These are phyloP conservation scores for Drosophila willistoni DNA, from an alignment of 1,140 invertebrate genomes.

Conservation along the genomic window DNA sequence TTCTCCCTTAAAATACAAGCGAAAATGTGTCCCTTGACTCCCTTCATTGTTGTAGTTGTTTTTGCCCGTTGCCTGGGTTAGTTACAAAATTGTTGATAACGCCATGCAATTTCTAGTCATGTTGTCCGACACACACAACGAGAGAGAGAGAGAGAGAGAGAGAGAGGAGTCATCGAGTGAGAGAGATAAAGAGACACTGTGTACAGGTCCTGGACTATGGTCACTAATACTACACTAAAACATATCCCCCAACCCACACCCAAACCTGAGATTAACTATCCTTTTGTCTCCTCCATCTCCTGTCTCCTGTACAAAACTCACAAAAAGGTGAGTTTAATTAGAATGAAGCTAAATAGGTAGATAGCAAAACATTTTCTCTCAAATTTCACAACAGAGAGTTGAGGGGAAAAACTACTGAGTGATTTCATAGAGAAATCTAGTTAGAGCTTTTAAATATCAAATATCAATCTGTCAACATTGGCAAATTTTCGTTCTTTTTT, in stretches of 20 bases:
- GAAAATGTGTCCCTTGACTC: constrained; percentile 31
- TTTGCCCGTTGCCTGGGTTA: constrained; percentile 24
- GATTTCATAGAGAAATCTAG: not conserved
- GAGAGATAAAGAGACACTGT: constrained; percentile 3
- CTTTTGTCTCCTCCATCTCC: not conserved
- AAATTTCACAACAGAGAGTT: not conserved
- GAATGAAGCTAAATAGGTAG: constrained; percentile 12
- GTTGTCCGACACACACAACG: constrained; percentile 40
- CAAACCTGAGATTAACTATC: constrained; percentile 1
- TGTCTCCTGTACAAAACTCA: not conserved
- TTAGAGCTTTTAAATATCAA: not conserved
- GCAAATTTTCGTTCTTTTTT: too few relatives aligned
- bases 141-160: not conserved
- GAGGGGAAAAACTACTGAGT: not conserved
- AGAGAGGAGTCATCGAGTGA: not conserved
- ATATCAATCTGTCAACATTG: too few relatives aligned
- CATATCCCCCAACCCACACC: not conserved
- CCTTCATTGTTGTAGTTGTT: not conserved
- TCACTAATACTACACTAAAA: constrained; percentile 7
- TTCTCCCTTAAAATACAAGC: constrained; percentile 39
- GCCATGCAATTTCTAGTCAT: constrained; percentile 59
- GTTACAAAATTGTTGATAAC: constrained; percentile 55
- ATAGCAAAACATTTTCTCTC: not conserved
- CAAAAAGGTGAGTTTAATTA: constrained; percentile 10
- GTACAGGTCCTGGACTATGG: not conserved